Conservation (phyloP, 2,113 vertebrate species). For the Camelus dromedarius region DNA sequence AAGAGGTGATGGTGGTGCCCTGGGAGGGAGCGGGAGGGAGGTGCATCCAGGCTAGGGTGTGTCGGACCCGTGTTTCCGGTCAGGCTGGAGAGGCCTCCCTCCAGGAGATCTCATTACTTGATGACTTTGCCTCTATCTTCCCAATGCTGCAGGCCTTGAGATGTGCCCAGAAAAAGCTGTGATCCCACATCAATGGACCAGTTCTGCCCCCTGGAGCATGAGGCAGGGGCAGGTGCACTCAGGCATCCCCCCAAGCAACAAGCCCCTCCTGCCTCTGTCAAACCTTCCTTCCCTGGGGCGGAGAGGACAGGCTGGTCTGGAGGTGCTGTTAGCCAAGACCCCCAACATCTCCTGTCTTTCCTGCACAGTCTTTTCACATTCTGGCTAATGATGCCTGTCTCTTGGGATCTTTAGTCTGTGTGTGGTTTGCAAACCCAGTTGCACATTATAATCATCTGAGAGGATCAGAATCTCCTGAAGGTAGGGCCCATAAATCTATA, state of each 20-base stretch:
- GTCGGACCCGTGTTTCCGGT: accelerated
- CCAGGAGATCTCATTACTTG: background rate
- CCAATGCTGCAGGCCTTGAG: background rate
- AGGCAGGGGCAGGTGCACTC: background rate
- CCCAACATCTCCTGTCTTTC: background rate
- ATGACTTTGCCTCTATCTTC: background rate
- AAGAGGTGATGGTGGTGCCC: constrained; percentile 86
- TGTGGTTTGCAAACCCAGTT: background rate
- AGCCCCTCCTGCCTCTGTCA: background rate
- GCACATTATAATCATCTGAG: background rate
- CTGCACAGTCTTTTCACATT: background rate
- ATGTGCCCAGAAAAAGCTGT: background rate
- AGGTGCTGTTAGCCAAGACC: background rate
- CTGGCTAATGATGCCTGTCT: background rate
- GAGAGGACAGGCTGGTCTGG: background rate
- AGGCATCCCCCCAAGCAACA: background rate
- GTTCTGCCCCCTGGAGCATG: background rate
- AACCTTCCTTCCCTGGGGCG: background rate
- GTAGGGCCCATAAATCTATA: background rate
- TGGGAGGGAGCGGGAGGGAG: accelerated
- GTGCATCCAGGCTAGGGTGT: accelerated
- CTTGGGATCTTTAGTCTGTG: background rate
- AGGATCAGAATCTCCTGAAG: constrained; percentile 7
- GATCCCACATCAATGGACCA: background rate
- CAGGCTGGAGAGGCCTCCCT: background rate